Evolutionary conservation across 1,140 invertebrate species (phyloP).

Genomic region (Lerema accius): DNA sequence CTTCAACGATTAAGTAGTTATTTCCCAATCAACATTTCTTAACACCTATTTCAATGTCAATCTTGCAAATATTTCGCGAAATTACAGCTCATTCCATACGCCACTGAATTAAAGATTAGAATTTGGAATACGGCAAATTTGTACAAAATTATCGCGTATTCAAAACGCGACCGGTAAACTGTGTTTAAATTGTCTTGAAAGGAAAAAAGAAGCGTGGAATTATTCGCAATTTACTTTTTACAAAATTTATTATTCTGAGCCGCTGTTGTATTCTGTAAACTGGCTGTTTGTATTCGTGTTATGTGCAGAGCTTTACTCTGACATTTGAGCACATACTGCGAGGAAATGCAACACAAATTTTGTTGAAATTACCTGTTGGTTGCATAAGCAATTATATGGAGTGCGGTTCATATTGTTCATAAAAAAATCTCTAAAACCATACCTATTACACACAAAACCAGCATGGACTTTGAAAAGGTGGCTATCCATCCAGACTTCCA

Average conservation of each 20-base stretch:
- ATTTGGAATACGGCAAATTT: background rate
- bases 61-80: slow-evolving; percentile 2
- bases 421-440: too few relatives aligned
- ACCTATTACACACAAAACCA: too few relatives aligned
- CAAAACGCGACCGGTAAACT: slow-evolving; percentile 25
- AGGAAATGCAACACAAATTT: slow-evolving; percentile 48
- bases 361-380: slow-evolving; percentile 40
- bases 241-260: slow-evolving; percentile 37
- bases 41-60: slow-evolving; percentile 11
- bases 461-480: too few relatives aligned
- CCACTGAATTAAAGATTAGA: background rate
- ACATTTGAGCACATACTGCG: slow-evolving; percentile 47
- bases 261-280: slow-evolving; percentile 37
- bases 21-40: slow-evolving; percentile 27
- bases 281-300: slow-evolving; percentile 46
- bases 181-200: slow-evolving; percentile 30
- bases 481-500: too few relatives aligned
- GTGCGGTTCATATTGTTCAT: background rate
- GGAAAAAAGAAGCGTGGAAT: slow-evolving; percentile 27
- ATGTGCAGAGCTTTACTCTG: slow-evolving; percentile 47
- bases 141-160: slow-evolving; percentile 19
- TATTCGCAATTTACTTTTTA: slow-evolving; percentile 30
- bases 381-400: slow-evolving; percentile 19
- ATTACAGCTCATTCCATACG: slow-evolving; percentile 1
- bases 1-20: slow-evolving; percentile 23